These are phyloP conservation scores for Sipha flava DNA, from an alignment of 1,140 invertebrate species.

Conservation along the genomic window DNA sequence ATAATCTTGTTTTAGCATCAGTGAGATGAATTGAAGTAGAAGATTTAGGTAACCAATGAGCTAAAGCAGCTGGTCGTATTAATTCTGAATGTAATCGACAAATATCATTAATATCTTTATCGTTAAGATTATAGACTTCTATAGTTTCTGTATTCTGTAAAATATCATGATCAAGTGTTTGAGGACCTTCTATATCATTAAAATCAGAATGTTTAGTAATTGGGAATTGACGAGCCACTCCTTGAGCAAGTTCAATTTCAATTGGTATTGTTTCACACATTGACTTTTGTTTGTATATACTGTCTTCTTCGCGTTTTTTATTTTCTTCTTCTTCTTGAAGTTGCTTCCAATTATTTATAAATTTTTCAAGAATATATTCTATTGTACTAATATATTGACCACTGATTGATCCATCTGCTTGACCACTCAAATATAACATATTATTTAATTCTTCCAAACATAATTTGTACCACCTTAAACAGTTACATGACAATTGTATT, in stretches of 20 bases:
- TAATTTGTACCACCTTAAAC: conserved; percentile 20
- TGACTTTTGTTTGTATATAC: conserved; percentile 60
- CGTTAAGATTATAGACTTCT: conserved; percentile 44
- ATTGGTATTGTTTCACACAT: conserved; percentile 52
- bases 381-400: background rate
- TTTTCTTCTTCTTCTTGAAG: conserved; percentile 60
- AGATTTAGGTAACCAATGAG: conserved; percentile 50
- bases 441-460: conserved; percentile 25
- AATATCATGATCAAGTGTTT: background rate
- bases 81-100: conserved; percentile 54
- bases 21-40: conserved; percentile 46
- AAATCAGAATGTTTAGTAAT: conserved; percentile 43
- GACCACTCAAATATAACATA: background rate
- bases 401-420: background rate
- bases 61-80: conserved; percentile 48
- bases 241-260: conserved; percentile 60
- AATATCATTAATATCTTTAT: conserved; percentile 52
- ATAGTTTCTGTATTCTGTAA: background rate
- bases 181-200: conserved; percentile 41
- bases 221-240: conserved; percentile 69
- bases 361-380: conserved; percentile 36
- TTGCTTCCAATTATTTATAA: conserved; percentile 64
- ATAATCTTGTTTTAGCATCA: conserved; percentile 43
- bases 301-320: conserved; percentile 64
- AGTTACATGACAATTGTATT: too few species aligned